Evolutionary conservation across 2,888 invertebrate species (phyloP).

Genomic region (Drosophila gaucha): DNA sequence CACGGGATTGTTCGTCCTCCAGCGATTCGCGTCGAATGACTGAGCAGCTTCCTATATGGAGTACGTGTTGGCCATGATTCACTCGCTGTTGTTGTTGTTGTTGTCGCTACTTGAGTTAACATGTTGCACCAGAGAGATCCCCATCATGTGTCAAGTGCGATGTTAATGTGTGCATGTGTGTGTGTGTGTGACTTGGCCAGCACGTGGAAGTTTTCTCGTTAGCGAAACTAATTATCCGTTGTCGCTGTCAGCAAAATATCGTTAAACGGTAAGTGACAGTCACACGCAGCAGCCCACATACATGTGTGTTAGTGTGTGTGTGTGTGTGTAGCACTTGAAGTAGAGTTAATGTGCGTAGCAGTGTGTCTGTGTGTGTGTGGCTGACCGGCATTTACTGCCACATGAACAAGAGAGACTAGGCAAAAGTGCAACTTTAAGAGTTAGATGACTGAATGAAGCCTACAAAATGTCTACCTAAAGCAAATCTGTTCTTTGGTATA

Average conservation of each 20-base stretch:
- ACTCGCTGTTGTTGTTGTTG: slow-evolving; percentile 26
- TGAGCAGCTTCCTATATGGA: slow-evolving; percentile 37
- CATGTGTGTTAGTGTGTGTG: not conserved
- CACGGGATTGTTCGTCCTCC: slow-evolving; percentile 70
- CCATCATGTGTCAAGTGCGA: slow-evolving; percentile 60
- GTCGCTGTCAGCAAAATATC: slow-evolving; percentile 80
- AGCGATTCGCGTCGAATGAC: slow-evolving; percentile 43
- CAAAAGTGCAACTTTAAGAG: slow-evolving; percentile 30
- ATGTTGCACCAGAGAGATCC: slow-evolving; percentile 69
- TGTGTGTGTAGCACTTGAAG: slow-evolving; percentile 8
- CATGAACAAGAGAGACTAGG: slow-evolving; percentile 11
- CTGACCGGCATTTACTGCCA: slow-evolving; percentile 41
- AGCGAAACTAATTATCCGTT: slow-evolving; percentile 82
- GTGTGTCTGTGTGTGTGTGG: slow-evolving; percentile 1
- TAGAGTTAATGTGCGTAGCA: not conserved
- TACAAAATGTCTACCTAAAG: too few relatives aligned
- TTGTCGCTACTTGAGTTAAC: slow-evolving; percentile 72
- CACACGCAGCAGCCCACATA: slow-evolving; percentile 44
- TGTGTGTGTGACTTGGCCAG: slow-evolving; percentile 39
- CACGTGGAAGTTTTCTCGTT: slow-evolving; percentile 82
- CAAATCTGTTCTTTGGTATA: too few relatives aligned
- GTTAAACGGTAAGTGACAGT: slow-evolving; percentile 77
- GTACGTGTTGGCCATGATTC: slow-evolving; percentile 54
- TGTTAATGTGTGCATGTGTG: slow-evolving; percentile 23
- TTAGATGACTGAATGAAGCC: not conserved